A percentile compares a stretch with the other conserved stretches of the same genome.
Evolutionary conservation across 2,113 vertebrate genomes (phyloP).

Genomic region (Micronycteris hirsuta): DNA sequence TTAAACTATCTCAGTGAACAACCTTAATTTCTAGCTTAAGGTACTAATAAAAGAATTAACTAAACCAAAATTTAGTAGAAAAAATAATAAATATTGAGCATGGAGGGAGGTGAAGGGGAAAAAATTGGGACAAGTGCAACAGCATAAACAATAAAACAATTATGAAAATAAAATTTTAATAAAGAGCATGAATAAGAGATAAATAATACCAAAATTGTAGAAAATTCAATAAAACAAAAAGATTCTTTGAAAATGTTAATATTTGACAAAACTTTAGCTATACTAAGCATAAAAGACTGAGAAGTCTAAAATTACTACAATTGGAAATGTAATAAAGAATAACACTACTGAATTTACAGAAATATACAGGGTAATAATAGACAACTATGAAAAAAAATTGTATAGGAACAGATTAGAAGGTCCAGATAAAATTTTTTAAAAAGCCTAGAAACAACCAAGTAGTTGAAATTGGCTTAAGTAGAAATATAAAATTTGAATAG

Average conservation of each 20-base stretch:
- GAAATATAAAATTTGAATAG: background rate
- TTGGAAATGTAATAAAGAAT: background rate
- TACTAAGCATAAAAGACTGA: background rate
- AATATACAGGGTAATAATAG: background rate
- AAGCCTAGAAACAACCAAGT: background rate
- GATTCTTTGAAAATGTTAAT: background rate
- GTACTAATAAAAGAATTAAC: background rate
- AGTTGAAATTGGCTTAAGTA: background rate
- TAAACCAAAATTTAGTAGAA: background rate
- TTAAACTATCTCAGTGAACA: background rate
- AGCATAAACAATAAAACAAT: too few relatives aligned
- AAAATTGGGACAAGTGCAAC: too few relatives aligned
- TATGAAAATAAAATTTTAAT: too few relatives aligned
- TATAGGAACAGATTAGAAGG: background rate
- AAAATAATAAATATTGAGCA: background rate
- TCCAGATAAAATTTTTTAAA: background rate
- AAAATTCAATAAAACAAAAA: background rate
- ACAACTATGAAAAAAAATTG: background rate
- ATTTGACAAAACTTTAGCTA: background rate
- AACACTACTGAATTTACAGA: background rate
- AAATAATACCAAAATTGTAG: background rate
- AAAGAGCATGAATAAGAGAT: background rate
- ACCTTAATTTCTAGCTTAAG: background rate
- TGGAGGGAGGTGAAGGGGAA: too few relatives aligned
- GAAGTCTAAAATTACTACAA: background rate